These are phyloP conservation scores for Calidris pugnax DNA, from an alignment of 2,113 vertebrate species.

Conservation along the genomic window DNA sequence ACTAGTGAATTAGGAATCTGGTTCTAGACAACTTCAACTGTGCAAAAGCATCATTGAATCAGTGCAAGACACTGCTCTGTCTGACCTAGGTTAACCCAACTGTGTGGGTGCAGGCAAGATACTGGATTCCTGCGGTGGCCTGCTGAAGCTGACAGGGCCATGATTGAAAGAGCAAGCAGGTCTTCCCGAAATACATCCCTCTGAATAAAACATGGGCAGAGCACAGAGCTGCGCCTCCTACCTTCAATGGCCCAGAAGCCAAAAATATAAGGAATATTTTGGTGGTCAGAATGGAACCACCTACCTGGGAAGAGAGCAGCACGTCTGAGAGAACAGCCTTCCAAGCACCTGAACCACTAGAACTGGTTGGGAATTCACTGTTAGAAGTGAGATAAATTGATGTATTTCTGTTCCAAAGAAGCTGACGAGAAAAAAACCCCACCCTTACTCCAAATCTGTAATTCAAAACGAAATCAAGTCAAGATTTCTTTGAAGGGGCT, in stretches of 20 bases:
- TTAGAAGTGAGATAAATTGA: background rate
- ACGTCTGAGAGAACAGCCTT: background rate
- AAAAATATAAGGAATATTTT: background rate
- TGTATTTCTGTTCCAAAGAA: background rate
- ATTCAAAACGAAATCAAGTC: background rate
- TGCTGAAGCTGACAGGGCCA: fast-evolving
- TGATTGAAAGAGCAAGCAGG: background rate
- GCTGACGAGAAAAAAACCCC: background rate
- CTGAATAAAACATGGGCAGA: background rate
- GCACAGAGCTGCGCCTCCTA: background rate
- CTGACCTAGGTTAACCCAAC: background rate
- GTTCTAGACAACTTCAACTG: background rate
- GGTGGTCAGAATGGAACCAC: background rate
- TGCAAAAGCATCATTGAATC: background rate
- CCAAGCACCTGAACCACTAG: background rate
- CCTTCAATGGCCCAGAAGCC: background rate
- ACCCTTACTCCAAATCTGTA: background rate
- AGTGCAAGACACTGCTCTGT: background rate
- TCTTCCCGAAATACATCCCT: background rate
- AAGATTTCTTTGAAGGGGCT: conserved; percentile 2
- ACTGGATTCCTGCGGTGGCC: background rate
- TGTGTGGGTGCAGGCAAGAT: fast-evolving
- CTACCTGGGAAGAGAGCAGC: background rate
- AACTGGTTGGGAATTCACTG: background rate
- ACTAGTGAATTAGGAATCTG: too few relatives aligned